These are phyloP conservation scores for Machimus rusticus DNA, from an alignment of 2,888 invertebrate species.

Conservation along the genomic window DNA sequence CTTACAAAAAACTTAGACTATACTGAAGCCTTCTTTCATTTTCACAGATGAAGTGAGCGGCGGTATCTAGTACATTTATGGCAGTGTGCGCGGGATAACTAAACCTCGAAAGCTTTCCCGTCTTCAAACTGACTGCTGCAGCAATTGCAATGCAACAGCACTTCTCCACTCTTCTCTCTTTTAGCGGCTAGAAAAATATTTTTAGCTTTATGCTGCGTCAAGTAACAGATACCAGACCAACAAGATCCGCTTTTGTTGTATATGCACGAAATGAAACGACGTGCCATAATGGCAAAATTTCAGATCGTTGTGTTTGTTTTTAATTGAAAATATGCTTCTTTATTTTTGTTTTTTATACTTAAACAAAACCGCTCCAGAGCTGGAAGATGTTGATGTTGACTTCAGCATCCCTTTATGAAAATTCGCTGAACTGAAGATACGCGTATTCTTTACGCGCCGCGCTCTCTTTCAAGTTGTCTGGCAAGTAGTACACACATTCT, in stretches of 20 bases:
- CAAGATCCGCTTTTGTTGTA: neutral
- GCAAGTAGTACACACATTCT: slow-evolving; percentile 13
- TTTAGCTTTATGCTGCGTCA: neutral
- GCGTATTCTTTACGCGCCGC: neutral
- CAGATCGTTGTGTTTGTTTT: slow-evolving; percentile 9
- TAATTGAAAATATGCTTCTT: neutral
- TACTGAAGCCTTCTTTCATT: neutral
- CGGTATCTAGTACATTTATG: neutral
- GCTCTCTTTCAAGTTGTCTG: slow-evolving; percentile 19
- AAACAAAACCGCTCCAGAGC: neutral
- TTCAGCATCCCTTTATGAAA: slow-evolving; percentile 19
- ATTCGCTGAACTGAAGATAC: slow-evolving; percentile 13
- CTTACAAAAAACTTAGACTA: neutral
- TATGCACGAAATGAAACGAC: neutral
- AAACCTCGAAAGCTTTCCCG: slow-evolving; percentile 4
- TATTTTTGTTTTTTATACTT: neutral
- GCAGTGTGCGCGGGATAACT: neutral
- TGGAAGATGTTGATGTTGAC: neutral
- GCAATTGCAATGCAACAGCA: neutral
- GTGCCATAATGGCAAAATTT: neutral
- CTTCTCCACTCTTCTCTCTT: neutral
- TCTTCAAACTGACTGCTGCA: neutral
- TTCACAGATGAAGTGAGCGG: neutral
- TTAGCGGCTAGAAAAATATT: slow-evolving; percentile 23
- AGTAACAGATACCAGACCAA: slow-evolving; percentile 4